Conservation (phyloP, 2,888 invertebrate species). For the Lycophotia porphyrea region DNA sequence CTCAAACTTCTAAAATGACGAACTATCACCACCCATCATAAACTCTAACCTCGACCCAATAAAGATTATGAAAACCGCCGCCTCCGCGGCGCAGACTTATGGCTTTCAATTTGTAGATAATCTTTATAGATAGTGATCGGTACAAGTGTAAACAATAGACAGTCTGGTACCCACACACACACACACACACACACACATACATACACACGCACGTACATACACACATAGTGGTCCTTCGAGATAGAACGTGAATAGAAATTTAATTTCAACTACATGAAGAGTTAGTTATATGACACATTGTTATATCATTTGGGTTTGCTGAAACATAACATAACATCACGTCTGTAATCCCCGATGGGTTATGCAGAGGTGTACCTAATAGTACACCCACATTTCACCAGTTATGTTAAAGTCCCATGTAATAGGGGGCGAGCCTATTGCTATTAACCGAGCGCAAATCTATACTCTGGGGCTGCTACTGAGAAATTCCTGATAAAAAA, state of each 20-base stretch:
- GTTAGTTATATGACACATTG: background rate
- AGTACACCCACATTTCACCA: no score
- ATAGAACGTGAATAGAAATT: constrained; percentile 25
- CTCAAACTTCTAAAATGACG: constrained; percentile 30
- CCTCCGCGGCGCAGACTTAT: constrained; percentile 56
- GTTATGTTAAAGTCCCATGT: no score
- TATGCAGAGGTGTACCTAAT: no score
- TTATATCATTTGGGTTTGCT: background rate
- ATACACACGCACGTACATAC: no score
- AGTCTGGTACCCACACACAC: constrained; percentile 37
- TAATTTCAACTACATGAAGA: background rate
- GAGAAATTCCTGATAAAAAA: no score
- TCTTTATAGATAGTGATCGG: constrained; percentile 63
- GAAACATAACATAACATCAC: no score
- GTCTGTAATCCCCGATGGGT: no score
- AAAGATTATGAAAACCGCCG: constrained; percentile 62
- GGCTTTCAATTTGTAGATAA: constrained; percentile 68
- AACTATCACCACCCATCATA: constrained; percentile 58
- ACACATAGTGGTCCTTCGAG: constrained; percentile 27
- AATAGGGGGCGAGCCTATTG: no score
- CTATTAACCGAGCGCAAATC: no score
- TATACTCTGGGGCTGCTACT: no score
- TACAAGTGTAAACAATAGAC: constrained; percentile 66
- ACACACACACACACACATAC: no score
- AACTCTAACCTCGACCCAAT: constrained; percentile 62